phyloP scores from a whole-genome alignment of 2,888 invertebrate genomes.

The Argyresthia goedartella region DNA sequence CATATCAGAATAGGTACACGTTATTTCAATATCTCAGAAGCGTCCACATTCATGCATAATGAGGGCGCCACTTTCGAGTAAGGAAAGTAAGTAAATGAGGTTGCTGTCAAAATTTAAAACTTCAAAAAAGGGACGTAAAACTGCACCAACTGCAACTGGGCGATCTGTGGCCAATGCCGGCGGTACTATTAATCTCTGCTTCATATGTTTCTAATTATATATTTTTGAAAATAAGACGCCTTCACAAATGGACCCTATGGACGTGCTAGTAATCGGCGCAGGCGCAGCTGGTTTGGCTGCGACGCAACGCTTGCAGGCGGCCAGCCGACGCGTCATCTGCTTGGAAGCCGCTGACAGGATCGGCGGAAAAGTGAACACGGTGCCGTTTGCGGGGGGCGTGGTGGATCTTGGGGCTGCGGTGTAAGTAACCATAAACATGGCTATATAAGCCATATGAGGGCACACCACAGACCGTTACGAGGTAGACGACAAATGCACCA shows the following conservation, averaged over 20 bases:
- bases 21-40: too few relatives aligned
- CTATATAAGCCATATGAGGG: not conserved
- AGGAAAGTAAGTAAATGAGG: too few relatives aligned
- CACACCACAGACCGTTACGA: not conserved
- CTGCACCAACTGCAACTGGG: too few relatives aligned
- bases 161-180: too few relatives aligned
- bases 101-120: too few relatives aligned
- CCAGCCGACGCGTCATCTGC: constrained; percentile 27
- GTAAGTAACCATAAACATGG: constrained; percentile 27
- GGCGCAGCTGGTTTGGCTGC: constrained; percentile 31
- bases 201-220: too few relatives aligned
- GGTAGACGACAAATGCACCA: not conserved
- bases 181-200: too few relatives aligned
- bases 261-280: constrained; percentile 38
- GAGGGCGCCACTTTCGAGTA: too few relatives aligned
- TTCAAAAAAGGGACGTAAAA: too few relatives aligned
- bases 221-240: too few relatives aligned
- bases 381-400: constrained; percentile 48
- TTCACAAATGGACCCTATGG: constrained; percentile 1
- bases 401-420: constrained; percentile 77
- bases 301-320: constrained; percentile 16
- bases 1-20: too few relatives aligned
- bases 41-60: too few relatives aligned
- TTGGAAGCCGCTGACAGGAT: constrained; percentile 64
- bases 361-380: constrained; percentile 59